These are phyloP conservation scores for Daubentonia madagascariensis DNA, from an alignment of 2,113 vertebrate genomes.

Conservation along the genomic window DNA sequence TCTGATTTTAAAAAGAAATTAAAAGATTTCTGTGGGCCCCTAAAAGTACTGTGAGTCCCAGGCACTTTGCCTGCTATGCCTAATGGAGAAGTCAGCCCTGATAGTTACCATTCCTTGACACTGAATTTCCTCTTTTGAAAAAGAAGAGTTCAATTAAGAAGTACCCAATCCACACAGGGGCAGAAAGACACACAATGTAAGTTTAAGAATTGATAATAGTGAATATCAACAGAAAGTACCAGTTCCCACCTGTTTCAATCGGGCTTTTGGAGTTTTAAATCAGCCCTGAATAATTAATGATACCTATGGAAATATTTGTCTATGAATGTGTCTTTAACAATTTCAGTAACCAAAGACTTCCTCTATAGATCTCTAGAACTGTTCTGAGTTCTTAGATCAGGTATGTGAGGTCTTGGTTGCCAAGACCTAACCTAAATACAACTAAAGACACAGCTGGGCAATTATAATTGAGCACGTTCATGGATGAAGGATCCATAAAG, in stretches of 20 bases:
- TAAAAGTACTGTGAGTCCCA: neutral
- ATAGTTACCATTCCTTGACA: neutral
- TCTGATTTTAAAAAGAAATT: slow-evolving; percentile 17
- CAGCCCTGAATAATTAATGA: neutral
- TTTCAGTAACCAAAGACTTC: slow-evolving; percentile 16
- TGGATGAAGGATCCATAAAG: slow-evolving; percentile 64
- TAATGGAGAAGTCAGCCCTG: neutral
- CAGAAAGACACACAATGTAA: neutral
- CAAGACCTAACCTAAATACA: slow-evolving; percentile 24
- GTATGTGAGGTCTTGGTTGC: slow-evolving; percentile 29
- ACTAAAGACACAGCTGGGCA: slow-evolving; percentile 52
- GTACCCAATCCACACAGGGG: neutral
- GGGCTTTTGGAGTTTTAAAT: slow-evolving; percentile 5
- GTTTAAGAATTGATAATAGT: neutral
- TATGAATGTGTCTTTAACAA: neutral
- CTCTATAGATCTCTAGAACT: neutral
- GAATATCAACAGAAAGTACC: neutral
- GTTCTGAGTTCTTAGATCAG: slow-evolving; percentile 4
- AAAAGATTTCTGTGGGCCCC: neutral
- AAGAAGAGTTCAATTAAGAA: neutral
- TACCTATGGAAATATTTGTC: slow-evolving; percentile 32
- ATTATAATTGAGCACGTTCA: slow-evolving; percentile 63
- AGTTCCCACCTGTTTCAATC: neutral
- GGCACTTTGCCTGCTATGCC: neutral
- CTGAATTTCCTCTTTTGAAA: neutral